phyloP scores from a whole-genome alignment of 1,140 invertebrate genomes.

The Bombus sibiricus region DNA sequence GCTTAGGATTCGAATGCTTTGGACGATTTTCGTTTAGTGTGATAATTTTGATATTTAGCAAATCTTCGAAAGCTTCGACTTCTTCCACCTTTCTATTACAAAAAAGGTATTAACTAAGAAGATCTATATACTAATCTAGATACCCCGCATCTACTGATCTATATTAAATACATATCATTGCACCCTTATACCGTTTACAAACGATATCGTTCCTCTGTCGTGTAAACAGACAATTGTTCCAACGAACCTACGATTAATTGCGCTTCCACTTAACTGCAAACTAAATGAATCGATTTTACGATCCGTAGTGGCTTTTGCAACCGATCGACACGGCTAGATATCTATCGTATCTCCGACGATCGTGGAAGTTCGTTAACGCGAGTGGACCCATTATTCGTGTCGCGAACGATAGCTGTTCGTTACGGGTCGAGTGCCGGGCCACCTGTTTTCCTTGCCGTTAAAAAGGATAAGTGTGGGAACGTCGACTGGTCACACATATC shows the following conservation, averaged over 20 bases:
- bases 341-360: neutral
- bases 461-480: conserved; percentile 63
- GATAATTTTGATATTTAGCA: no score
- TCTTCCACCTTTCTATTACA: no score
- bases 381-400: neutral
- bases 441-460: conserved; percentile 59
- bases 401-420: conserved; percentile 31
- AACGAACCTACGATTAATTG: neutral
- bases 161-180: neutral
- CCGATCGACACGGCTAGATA: neutral
- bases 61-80: no score
- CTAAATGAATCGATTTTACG: neutral
- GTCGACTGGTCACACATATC: conserved; percentile 51
- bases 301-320: neutral
- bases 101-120: no score
- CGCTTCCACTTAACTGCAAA: neutral
- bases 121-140: no score
- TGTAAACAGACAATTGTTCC: no score
- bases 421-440: conserved; percentile 41
- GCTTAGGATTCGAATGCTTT: no score
- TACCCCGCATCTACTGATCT: neutral
- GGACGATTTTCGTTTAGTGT: no score
- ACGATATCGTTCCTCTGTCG: neutral
- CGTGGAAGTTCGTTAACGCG: neutral
- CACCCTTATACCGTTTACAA: neutral